phyloP scores from a whole-genome alignment of 35 echinoderm and acorn worm genomes.

The Diadema setosum region DNA sequence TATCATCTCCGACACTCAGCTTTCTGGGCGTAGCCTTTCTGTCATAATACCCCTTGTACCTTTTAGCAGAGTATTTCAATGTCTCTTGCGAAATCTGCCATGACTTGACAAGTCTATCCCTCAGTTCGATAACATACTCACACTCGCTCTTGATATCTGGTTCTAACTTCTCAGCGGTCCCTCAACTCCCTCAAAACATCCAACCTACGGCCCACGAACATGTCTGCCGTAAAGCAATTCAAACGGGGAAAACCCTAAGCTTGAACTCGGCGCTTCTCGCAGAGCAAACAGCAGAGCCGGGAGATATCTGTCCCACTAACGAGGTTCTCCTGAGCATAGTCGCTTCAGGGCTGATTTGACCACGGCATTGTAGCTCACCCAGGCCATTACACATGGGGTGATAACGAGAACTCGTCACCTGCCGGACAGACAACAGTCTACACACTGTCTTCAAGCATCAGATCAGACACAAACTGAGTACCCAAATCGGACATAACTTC shows the following conservation, averaged over 20 bases:
- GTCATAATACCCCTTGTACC: slow-evolving; percentile 15
- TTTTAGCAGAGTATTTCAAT: slow-evolving; percentile 6
- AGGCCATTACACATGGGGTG: slow-evolving; percentile 36
- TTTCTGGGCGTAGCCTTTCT: slow-evolving; percentile 23
- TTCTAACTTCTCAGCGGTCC: not conserved
- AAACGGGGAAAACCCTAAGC: slow-evolving; percentile 51
- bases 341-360: slow-evolving; percentile 1
- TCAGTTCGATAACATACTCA: too few species aligned
- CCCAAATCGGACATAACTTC: slow-evolving; percentile 44
- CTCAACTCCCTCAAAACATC: slow-evolving; percentile 17
- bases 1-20: slow-evolving; percentile 46
- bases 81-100: too few species aligned
- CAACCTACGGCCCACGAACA: slow-evolving; percentile 27
- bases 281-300: slow-evolving; percentile 34
- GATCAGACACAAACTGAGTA: slow-evolving; percentile 35
- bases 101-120: too few species aligned
- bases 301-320: slow-evolving; percentile 46
- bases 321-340: slow-evolving; percentile 17
- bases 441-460: slow-evolving; percentile 40
- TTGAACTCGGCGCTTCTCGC: slow-evolving; percentile 43
- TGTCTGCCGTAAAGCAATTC: slow-evolving; percentile 40
- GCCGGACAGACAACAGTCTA: slow-evolving; percentile 10
- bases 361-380: too few species aligned
- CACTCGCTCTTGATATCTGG: too few species aligned
- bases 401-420: slow-evolving; percentile 18